Conservation (phyloP, 53 echinoderm and acorn worm genomes). For the Hippasteria phrygiana region DNA sequence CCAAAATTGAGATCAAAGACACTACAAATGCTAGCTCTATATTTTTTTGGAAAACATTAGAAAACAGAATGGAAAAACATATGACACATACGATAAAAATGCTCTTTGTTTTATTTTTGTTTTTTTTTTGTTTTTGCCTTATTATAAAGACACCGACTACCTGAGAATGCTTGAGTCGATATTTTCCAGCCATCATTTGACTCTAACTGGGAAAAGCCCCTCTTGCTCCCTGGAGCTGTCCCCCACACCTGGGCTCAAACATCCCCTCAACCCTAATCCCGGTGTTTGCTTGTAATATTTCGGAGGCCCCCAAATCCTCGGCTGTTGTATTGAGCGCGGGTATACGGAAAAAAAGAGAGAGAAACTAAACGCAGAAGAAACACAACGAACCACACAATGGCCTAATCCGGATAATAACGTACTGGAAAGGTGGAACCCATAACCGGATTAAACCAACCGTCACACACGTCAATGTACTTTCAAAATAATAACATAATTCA, state of each 20-base stretch:
- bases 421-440: constrained; percentile 12
- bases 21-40: no score
- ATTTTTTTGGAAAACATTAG: no score
- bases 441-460: constrained; percentile 32
- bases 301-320: neutral
- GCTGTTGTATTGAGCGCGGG: neutral
- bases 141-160: no score
- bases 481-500: neutral
- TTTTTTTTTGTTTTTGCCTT: no score
- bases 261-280: neutral
- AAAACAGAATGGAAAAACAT: no score
- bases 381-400: constrained; percentile 25
- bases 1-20: no score
- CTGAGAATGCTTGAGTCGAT: no score
- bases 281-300: constrained; percentile 39
- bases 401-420: constrained; percentile 51
- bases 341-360: constrained; percentile 12
- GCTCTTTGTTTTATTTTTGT: no score
- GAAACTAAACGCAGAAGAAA: neutral
- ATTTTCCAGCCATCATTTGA: neutral
- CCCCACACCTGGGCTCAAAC: constrained; percentile 35
- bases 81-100: no score
- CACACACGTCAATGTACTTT: constrained; percentile 53
- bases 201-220: neutral
- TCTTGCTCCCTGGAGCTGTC: neutral